Conservation (phyloP, 1,140 invertebrate genomes). For the Sinella curviseta region DNA sequence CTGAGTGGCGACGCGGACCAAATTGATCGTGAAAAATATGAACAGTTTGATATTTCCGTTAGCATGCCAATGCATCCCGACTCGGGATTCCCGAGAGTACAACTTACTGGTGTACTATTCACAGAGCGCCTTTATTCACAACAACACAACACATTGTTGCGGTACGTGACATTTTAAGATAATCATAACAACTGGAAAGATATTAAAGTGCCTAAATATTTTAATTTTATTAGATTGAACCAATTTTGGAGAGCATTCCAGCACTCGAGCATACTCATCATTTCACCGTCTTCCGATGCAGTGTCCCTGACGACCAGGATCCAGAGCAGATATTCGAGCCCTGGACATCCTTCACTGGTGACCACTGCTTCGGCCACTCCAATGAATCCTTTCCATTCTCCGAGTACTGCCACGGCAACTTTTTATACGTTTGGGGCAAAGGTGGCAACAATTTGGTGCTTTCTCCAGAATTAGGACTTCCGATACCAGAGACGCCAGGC, state of each 20-base stretch:
- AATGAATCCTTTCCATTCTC: not conserved
- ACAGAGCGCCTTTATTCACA: not conserved
- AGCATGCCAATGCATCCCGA: not conserved
- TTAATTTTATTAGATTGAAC: constrained; percentile 37
- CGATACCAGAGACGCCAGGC: too few species aligned
- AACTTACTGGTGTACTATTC: too few species aligned
- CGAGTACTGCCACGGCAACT: not conserved
- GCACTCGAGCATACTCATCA: constrained; percentile 38
- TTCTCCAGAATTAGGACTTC: too few species aligned
- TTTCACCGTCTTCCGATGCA: constrained; percentile 23
- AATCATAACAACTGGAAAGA: not conserved
- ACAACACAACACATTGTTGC: constrained; percentile 34
- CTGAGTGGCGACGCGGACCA: not conserved
- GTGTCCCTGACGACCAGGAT: not conserved
- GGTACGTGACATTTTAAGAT: not conserved
- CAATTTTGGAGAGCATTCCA: not conserved
- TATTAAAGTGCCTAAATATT: not conserved
- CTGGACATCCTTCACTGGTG: too few species aligned
- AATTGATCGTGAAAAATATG: not conserved
- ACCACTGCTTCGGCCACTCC: not conserved
- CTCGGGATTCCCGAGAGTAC: too few species aligned
- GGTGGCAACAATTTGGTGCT: constrained; percentile 35
- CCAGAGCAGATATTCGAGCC: not conserved
- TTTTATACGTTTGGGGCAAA: constrained; percentile 30
- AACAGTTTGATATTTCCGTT: constrained; percentile 17